Base-by-base conservation (phyloP, 2,888 invertebrate genomes). In the Tridacna crocea region DNA sequence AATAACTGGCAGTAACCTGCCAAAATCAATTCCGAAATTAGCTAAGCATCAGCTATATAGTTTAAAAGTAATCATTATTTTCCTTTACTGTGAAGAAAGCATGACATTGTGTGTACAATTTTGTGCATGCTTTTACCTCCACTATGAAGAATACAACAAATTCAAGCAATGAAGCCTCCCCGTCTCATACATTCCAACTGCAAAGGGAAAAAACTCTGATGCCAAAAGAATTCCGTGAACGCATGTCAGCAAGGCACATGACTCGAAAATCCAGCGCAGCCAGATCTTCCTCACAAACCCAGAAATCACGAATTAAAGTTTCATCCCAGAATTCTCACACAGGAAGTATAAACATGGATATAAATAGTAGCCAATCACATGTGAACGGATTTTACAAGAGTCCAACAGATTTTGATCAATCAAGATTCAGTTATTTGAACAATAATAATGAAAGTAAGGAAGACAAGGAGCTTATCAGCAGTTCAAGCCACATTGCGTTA, bases 161-260 rank as follows among this genome's bases (percentile, higher is more conserved):
- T 15, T 63, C 83, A 26, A 77, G 58, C 11, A 77, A 80, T 66
- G 66, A 79, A 4, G 78, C 78, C 36, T 63, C 65, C 72, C 75
- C 73, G 15, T 78, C 83, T 27, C 78, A 77, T 19, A 75, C 79
- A 65, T 87, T 84, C 72, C 81, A 76, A 79, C 60, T 87, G 36
- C 80, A 87, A 79, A 78, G 87, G 65, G 87, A 87, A 48, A 63
- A 72, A 48, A 87, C 87, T 68, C 79, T 87, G 19, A 83, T 87
- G 84, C 87, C 87, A 0, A 82, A 26, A 63, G 87, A 87, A 58
- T 87, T 87, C 55, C 80, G 79, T 10, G 86, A 86, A 47, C 58
- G 83, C 26, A 26, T 86, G 63, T 86, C 86, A 17, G 82, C 86
- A n/a, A 75, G 63, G 46, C 82, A 83, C 65, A 77, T 65, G 36